Percentiles rank a stretch among this genome's conserved stretches.
Evolutionary conservation across 2,888 invertebrate genomes (phyloP).

Genomic region (Epirrita christyi): DNA sequence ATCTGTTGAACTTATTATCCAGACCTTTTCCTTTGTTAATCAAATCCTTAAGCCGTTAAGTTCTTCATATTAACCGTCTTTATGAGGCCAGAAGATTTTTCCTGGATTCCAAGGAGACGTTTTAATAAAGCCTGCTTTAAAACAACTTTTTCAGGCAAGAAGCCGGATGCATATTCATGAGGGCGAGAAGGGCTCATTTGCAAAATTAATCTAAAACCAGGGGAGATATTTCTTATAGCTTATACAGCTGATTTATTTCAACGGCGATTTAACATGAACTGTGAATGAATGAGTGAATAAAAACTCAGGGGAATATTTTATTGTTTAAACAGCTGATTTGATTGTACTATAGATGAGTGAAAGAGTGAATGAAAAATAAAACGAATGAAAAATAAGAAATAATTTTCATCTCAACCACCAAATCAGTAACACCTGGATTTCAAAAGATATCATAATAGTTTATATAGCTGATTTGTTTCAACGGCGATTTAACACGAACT

Average conservation of each 20-base stretch:
- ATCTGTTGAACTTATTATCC: conserved; percentile 4
- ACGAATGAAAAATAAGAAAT: too few species aligned
- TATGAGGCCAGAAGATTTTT: conserved; percentile 22
- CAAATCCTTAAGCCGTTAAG: conserved; percentile 25
- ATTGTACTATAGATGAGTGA: too few species aligned
- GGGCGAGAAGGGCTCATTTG: conserved; percentile 52
- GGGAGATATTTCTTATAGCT: conserved; percentile 43
- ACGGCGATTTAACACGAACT: conserved; percentile 7
- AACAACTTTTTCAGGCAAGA: conserved; percentile 37
- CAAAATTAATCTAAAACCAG: conserved; percentile 57
- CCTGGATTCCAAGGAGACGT: conserved; percentile 28
- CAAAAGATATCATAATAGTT: too few species aligned
- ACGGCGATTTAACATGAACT: conserved; percentile 7
- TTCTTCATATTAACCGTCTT: conserved; percentile 26
- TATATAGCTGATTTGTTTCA: conserved; percentile 47
- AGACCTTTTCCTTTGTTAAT: conserved; percentile 18
- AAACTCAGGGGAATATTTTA: too few species aligned
- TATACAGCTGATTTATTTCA: conserved; percentile 47
- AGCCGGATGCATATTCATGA: conserved; percentile 58
- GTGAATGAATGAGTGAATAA: conserved; percentile 6
- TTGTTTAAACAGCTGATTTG: too few species aligned
- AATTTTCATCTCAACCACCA: too few species aligned
- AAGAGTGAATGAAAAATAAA: too few species aligned
- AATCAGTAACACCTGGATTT: too few species aligned
- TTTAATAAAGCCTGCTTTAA: conserved; percentile 39